Percentiles rank a stretch among this genome's conserved stretches.
phyloP scores from a whole-genome alignment of 92 coral and sea anemone genomes.

The Pocillopora meandrina region DNA sequence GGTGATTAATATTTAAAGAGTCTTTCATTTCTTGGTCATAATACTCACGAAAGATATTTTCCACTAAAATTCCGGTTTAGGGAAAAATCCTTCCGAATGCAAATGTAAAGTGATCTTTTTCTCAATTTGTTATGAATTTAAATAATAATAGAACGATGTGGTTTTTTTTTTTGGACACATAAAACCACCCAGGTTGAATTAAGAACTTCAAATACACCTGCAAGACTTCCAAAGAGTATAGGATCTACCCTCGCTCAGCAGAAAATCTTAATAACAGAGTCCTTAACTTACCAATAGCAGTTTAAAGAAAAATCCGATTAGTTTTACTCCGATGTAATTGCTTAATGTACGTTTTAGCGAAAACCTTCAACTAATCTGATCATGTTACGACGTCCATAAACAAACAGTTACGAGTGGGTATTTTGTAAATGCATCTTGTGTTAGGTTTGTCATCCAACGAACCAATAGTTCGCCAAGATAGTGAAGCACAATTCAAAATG shows the following conservation, averaged over 20 bases:
- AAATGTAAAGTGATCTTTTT: not conserved
- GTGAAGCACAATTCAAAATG: not conserved
- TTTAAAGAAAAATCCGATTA: not conserved
- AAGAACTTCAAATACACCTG: constrained; percentile 16
- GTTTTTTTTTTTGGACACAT: not conserved
- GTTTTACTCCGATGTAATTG: not conserved
- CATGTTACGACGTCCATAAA: not conserved
- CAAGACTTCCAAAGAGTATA: not conserved
- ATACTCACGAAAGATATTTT: not conserved
- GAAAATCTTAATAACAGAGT: not conserved
- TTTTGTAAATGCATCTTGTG: not conserved
- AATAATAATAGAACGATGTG: not conserved
- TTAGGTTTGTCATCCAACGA: not conserved
- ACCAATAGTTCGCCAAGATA: not conserved
- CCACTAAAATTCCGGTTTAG: not conserved
- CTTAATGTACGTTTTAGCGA: not conserved
- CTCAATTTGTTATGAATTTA: not conserved
- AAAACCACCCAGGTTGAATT: not conserved
- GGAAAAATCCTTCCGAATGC: not conserved
- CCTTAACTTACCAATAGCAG: not conserved
- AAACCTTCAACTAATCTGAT: not conserved
- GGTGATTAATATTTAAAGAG: too few species aligned
- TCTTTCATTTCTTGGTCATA: not conserved
- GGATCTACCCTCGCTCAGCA: not conserved
- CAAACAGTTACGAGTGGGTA: not conserved